These are phyloP conservation scores for Aradus depressus DNA, from an alignment of 2,888 invertebrate species.

Conservation along the genomic window DNA sequence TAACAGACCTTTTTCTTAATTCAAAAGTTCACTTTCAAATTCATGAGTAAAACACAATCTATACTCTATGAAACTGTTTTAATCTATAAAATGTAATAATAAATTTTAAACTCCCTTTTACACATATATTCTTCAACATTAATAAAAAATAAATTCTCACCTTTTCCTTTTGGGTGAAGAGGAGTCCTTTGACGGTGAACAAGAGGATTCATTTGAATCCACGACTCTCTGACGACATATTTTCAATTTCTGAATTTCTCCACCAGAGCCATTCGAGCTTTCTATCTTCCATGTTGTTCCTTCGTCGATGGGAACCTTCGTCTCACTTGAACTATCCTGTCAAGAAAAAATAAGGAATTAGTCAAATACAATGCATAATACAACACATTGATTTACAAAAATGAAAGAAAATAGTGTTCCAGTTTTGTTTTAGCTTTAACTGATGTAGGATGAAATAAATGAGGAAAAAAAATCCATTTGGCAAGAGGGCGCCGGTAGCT, in stretches of 20 bases:
- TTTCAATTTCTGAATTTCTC: slow-evolving; percentile 33
- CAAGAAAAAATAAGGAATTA: not conserved
- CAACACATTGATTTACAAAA: not conserved
- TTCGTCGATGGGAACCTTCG: slow-evolving; percentile 31
- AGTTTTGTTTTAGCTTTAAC: not conserved
- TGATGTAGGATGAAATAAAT: not conserved
- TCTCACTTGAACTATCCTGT: slow-evolving; percentile 4
- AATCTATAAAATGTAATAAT: too few relatives aligned
- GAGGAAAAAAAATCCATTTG: not conserved
- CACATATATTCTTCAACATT: too few relatives aligned
- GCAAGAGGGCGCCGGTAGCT: too few relatives aligned
- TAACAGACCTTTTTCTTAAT: too few relatives aligned
- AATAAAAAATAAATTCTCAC: slow-evolving; percentile 17
- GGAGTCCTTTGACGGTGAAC: slow-evolving; percentile 26
- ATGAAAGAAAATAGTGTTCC: not conserved
- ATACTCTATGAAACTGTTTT: too few relatives aligned
- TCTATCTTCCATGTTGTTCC: slow-evolving; percentile 41
- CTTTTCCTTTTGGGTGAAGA: slow-evolving; percentile 27
- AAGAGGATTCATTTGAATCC: slow-evolving; percentile 28
- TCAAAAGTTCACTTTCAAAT: too few relatives aligned
- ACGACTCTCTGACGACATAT: slow-evolving; percentile 31
- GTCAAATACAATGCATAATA: not conserved
- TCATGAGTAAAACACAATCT: too few relatives aligned
- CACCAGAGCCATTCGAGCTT: slow-evolving; percentile 36
- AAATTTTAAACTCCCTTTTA: too few relatives aligned